phyloP scores from a whole-genome alignment of 2,888 invertebrate genomes.

The Tachina fera region DNA sequence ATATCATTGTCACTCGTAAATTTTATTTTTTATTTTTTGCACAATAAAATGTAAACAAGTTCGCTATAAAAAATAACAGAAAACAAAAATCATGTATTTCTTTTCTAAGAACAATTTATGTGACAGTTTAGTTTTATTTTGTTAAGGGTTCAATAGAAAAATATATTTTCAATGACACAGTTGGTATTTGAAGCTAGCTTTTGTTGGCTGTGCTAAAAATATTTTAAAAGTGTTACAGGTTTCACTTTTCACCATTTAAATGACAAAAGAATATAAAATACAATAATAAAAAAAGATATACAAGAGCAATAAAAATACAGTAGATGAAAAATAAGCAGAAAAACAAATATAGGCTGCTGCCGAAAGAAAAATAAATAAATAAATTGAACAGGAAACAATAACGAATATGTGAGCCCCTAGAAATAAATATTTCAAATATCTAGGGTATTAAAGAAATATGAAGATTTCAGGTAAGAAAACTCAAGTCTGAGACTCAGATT shows the following conservation, averaged over 20 bases:
- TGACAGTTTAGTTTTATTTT: slow-evolving; percentile 26
- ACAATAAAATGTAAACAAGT: slow-evolving; percentile 21
- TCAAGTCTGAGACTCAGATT: no score
- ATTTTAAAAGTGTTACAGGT: slow-evolving; percentile 37
- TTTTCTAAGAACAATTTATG: slow-evolving; percentile 12
- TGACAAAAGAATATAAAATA: neutral
- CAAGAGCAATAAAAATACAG: neutral
- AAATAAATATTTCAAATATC: neutral
- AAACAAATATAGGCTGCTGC: neutral
- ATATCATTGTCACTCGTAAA: neutral
- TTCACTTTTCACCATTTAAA: slow-evolving; percentile 42
- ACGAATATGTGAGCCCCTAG: neutral
- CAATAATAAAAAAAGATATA: neutral
- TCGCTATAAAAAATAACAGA: neutral
- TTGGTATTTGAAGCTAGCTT: slow-evolving; percentile 6
- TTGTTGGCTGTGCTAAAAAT: slow-evolving; percentile 16
- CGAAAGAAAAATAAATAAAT: neutral
- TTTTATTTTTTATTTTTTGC: neutral
- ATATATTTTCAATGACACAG: neutral
- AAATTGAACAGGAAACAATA: neutral
- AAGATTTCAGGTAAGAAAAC: no score
- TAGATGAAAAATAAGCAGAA: neutral
- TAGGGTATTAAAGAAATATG: no score
- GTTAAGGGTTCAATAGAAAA: slow-evolving; percentile 4
- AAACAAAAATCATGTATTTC: neutral